Conservation (phyloP, 2,113 vertebrate genomes). For the Indicator maculatus region DNA sequence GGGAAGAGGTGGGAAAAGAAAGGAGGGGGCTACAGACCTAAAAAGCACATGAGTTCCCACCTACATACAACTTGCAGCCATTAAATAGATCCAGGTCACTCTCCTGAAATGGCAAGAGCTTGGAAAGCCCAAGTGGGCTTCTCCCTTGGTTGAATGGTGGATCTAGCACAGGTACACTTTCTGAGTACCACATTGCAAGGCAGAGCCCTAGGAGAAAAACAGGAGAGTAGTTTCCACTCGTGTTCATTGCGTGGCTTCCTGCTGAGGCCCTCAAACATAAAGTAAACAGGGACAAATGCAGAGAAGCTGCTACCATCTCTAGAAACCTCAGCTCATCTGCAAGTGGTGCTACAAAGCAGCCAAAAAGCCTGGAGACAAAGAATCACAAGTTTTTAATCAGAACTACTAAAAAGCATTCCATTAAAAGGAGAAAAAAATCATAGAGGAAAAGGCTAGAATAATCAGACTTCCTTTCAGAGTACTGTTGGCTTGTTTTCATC, state of each 20-base stretch:
- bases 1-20: neutral
- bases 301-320: neutral
- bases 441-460: neutral
- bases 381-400: neutral
- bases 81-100: neutral
- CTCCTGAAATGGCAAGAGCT: neutral
- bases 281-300: neutral
- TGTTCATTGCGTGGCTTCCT: neutral
- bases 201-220: neutral
- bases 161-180: neutral
- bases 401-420: neutral
- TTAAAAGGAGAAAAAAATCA: too few species aligned
- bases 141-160: neutral
- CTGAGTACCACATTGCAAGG: neutral
- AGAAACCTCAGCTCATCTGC: neutral
- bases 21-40: neutral
- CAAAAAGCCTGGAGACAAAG: neutral
- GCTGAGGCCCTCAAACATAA: neutral
- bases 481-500: neutral
- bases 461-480: neutral
- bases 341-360: neutral
- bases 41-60: neutral
- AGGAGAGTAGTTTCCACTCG: neutral
- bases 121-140: neutral
- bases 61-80: neutral